Percentiles rank a stretch among this genome's conserved stretches.
Conservation (phyloP, 2,113 vertebrate genomes). For the Okapia johnstoni region DNA sequence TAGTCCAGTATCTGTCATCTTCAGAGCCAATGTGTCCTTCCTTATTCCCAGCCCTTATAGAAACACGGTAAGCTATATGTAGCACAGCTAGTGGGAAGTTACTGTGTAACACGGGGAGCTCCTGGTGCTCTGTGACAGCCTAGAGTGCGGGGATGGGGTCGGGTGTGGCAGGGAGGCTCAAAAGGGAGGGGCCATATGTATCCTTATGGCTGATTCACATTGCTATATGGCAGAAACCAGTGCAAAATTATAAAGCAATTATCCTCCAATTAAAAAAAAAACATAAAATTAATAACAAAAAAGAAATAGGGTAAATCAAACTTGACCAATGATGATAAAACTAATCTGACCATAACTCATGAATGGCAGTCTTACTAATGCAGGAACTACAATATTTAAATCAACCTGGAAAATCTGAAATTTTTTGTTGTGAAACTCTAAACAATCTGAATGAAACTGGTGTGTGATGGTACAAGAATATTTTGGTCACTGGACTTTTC, state of each 20-base stretch:
- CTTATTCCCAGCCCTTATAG: background rate
- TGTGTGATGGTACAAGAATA: background rate
- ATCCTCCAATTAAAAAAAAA: background rate
- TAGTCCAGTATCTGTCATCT: background rate
- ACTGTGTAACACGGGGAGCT: background rate
- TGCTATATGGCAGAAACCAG: background rate
- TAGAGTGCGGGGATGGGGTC: background rate
- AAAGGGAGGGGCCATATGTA: background rate
- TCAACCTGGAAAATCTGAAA: background rate
- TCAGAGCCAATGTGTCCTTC: background rate
- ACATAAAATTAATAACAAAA: background rate
- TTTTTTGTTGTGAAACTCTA: background rate
- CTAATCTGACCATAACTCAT: background rate
- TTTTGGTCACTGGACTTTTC: background rate
- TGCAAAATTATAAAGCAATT: background rate
- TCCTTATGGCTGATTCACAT: background rate
- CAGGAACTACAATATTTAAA: background rate
- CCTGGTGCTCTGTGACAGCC: background rate
- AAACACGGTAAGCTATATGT: background rate
- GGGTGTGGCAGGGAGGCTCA: background rate
- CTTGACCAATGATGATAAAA: background rate
- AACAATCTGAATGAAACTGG: background rate
- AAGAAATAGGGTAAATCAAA: background rate
- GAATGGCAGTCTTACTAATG: background rate
- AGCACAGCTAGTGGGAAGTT: background rate